phyloP scores from a whole-genome alignment of 1,140 invertebrate species.

The Drosophila aff. region DNA sequence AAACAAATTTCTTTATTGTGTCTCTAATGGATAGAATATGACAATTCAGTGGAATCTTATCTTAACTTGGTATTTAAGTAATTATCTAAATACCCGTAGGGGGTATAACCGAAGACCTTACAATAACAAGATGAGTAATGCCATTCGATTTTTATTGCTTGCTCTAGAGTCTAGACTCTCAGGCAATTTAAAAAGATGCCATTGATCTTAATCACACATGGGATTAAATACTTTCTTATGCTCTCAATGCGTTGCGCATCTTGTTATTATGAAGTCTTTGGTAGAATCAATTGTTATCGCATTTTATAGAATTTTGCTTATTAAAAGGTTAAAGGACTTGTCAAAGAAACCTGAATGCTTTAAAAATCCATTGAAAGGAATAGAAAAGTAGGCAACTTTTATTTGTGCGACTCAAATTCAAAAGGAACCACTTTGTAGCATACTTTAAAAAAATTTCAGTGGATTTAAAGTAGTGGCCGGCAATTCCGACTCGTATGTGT shows the following conservation, averaged over 20 bases:
- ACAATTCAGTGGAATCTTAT: background rate
- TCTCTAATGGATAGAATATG: background rate
- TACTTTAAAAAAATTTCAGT: background rate
- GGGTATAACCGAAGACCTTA: background rate
- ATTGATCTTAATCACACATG: background rate
- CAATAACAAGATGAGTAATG: background rate
- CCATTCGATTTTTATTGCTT: background rate
- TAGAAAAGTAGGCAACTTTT: background rate
- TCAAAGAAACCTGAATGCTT: background rate
- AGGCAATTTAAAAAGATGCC: too few species aligned
- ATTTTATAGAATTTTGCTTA: background rate
- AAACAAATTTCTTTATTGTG: constrained; percentile 19
- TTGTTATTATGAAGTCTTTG: background rate
- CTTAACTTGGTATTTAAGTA: background rate
- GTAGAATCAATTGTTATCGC: background rate
- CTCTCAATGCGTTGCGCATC: background rate
- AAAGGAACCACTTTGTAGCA: too few species aligned
- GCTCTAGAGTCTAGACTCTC: background rate
- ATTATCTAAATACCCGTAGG: constrained; percentile 1
- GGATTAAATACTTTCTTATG: background rate
- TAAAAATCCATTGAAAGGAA: background rate
- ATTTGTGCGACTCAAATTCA: too few species aligned
- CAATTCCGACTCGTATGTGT: background rate
- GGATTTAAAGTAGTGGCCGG: background rate
- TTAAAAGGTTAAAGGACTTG: too few species aligned